Base-by-base conservation (phyloP, 2,888 invertebrate genomes). In the Tetrapedia diversipes region DNA sequence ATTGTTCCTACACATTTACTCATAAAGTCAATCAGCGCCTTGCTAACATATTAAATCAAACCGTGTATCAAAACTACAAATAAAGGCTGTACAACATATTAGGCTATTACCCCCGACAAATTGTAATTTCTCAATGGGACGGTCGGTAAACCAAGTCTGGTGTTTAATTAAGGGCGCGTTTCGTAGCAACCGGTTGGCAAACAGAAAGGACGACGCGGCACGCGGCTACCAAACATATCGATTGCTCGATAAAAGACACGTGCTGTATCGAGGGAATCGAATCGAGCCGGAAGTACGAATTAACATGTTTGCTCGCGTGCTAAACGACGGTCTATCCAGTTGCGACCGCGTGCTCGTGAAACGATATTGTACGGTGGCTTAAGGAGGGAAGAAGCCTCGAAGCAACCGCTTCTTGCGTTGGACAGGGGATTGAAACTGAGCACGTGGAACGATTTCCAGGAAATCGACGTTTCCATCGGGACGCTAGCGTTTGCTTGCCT, bases 121-220 rank as follows among this genome's bases (percentile, higher is more conserved):
- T 4, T n/a, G n/a, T 1, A 6, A 59, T 4, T 4, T 24, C 19
- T 29, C 11, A 2, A n/a, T 43, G 11, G 8, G 27, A n/a, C n/a
- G 16, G 16, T 39, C 37, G 32, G 4, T n/a, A 29, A 22, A 54
- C 14, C n/a, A n/a, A 34, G n/a, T 22, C 27, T 10, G 22, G 14
- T 53, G 22, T 53, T 56, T 49, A 51, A 81, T 69, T 71, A 59
- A 37, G 34, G 54, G 27, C 22, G 37, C 59, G 80, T 79, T 45
- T 72, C 83, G 72, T 79, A 43, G 84, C 77, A 83, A 83, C 83
- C 71, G 22, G 1, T 37, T 27, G 67, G 61, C 64, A 78, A 63
- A 83, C 73, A 81, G 51, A 68, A 54, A 41, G 10, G 14, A 22
- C 4, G 2, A 11, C 54, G 29, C 32, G 19, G 47, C 43, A 41